Percentiles rank a stretch among this genome's conserved stretches.
These are phyloP conservation scores for Clanis bilineata DNA, from an alignment of 2,888 invertebrate species.

Conservation along the genomic window DNA sequence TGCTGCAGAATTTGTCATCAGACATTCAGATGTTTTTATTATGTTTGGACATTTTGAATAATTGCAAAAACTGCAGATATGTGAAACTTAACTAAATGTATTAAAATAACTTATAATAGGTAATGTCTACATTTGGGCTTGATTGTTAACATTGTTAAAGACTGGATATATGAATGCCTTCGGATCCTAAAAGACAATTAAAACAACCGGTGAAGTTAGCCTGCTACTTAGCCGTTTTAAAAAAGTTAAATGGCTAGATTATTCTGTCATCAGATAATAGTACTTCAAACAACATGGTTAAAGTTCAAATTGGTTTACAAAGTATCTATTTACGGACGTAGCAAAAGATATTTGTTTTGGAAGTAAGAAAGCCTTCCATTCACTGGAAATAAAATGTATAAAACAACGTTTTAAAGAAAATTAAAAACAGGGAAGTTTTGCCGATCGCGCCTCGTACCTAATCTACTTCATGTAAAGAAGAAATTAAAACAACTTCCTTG, in stretches of 20 bases:
- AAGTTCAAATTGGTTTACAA: slow-evolving; percentile 51
- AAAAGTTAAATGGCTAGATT: slow-evolving; percentile 54
- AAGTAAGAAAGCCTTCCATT: slow-evolving; percentile 75
- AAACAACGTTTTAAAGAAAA: slow-evolving; percentile 81
- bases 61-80: neutral
- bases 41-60: too few species aligned
- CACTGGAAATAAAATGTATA: slow-evolving; percentile 73
- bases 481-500: slow-evolving; percentile 81
- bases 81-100: neutral
- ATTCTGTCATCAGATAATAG: slow-evolving; percentile 49
- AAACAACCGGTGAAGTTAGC: slow-evolving; percentile 45
- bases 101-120: neutral
- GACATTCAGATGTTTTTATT: neutral
- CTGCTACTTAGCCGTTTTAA: slow-evolving; percentile 55
- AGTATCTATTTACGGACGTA: slow-evolving; percentile 33
- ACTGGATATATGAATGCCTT: slow-evolving; percentile 28
- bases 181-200: slow-evolving; percentile 49
- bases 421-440: slow-evolving; percentile 80
- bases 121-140: neutral
- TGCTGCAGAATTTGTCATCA: neutral
- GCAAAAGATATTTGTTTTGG: slow-evolving; percentile 67
- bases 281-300: slow-evolving; percentile 50
- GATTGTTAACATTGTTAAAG: slow-evolving; percentile 2
- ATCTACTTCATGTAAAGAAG: slow-evolving; percentile 79
- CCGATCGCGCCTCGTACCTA: slow-evolving; percentile 73